These are phyloP conservation scores for Oostethus manadensis DNA, from an alignment of 2,113 vertebrate genomes.

Conservation along the genomic window DNA sequence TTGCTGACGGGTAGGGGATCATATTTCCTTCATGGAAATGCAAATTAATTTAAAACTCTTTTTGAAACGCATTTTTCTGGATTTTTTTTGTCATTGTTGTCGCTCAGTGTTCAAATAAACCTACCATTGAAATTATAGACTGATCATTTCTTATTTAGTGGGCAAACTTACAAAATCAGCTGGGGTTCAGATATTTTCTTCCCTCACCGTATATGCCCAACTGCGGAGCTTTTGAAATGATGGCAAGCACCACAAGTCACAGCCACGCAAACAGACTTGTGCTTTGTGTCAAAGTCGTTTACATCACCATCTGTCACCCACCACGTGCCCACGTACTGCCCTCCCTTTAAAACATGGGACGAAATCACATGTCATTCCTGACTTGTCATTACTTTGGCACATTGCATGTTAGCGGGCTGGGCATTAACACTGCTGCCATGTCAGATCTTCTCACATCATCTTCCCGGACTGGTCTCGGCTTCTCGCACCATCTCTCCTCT, in stretches of 20 bases:
- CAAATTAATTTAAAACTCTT: no score
- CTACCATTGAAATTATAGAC: no score
- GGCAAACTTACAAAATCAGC: no score
- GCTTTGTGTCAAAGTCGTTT: conserved; percentile 25
- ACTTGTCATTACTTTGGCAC: conserved; percentile 43
- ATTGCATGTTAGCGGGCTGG: conserved; percentile 18
- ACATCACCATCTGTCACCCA: conserved; percentile 16
- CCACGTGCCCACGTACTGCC: not conserved
- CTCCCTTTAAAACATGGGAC: conserved; percentile 13
- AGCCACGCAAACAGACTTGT: conserved; percentile 7
- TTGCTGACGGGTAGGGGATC: no score
- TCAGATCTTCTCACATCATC: conserved; percentile 48
- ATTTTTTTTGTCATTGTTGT: no score
- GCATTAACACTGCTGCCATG: conserved; percentile 32
- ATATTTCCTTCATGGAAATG: no score
- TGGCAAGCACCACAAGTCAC: conserved; percentile 6
- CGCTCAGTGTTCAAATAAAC: no score
- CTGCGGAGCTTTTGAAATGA: conserved; percentile 19
- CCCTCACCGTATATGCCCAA: no score
- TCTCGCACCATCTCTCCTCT: conserved; percentile 16
- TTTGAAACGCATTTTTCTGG: no score
- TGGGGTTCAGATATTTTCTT: no score
- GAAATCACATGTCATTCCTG: conserved; percentile 41
- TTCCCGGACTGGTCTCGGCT: conserved; percentile 24
- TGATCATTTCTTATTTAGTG: no score